Evolutionary conservation across 2,888 invertebrate genomes (phyloP), one percentile per base, ranked within the genome.

Genomic region (Phytoseiulus persimilis): DNA sequence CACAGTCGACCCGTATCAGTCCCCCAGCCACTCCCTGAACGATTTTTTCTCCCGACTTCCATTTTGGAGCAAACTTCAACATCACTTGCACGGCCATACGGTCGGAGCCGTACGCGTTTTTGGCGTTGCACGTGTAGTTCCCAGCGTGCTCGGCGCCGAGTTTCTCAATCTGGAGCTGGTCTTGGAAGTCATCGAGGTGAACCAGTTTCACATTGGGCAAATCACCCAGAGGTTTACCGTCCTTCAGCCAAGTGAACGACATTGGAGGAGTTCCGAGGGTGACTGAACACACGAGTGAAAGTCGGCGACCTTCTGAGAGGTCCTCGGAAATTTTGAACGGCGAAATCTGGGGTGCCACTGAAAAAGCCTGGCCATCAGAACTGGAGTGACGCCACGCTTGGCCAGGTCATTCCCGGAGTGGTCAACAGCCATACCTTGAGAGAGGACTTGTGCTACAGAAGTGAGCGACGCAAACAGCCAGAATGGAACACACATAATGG

Each of bases 211-310:
- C 11, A n/a, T 45, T 45, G 39, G 45, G n/a, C 87, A 87, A 87
- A 33, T 87, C 33, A 39, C 87, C 87, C 32, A 87, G 11, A 11
- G 87, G 31, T 39, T 33, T 33, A 23, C 32, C n/a, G 14, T 87
- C 87, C 87, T 87, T 87, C 33, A 45, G n/a, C 87, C 87, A 87
- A 9, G 87, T 39, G 87, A 87, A 87, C 87, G 87, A 87, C 39
- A 87, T 87, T 6, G 87, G 87, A 0, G 87, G 87, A 28, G 87
- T 87, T 0, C 87, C 87, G 87, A 45, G 45, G 6, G 32, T 87
- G 28, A 32, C 87, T n/a, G 45, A 87, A 33, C 87, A 87, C 2
- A 87, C 45, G 32, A 87, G 45, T 9, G 87, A 87, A 23, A 87
- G 87, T 28, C 87, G 87, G 23, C 45, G 32, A n/a, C 87, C 87